Evolutionary conservation across 2,113 vertebrate genomes (phyloP).

Genomic region (Leptobrachium ailaonicum): DNA sequence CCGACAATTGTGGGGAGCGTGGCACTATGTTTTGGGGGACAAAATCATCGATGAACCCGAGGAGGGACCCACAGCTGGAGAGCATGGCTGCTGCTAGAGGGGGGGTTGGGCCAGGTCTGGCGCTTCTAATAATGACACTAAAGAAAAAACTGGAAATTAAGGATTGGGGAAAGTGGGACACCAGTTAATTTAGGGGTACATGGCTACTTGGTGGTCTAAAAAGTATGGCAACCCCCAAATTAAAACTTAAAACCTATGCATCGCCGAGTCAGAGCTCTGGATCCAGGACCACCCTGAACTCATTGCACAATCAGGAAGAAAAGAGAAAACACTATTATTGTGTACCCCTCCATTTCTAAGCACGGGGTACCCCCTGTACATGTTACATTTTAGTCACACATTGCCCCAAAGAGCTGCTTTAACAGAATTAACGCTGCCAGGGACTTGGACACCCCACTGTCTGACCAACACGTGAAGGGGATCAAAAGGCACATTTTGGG

Average conservation of each 20-base stretch:
- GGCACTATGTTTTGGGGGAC: constrained; percentile 51
- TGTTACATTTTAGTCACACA: background rate
- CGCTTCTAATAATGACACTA: constrained; percentile 46
- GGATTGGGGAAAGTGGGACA: background rate
- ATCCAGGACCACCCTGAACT: constrained; percentile 2
- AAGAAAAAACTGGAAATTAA: background rate
- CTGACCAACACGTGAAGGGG: background rate
- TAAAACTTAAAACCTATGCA: too few relatives aligned
- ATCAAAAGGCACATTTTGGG: background rate
- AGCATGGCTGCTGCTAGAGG: constrained; percentile 56
- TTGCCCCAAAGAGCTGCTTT: background rate
- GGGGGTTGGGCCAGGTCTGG: constrained; percentile 53
- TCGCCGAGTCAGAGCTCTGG: too few relatives aligned
- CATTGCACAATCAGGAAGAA: too few relatives aligned
- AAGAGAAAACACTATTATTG: too few relatives aligned
- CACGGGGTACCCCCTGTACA: background rate
- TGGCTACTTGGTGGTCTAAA: background rate
- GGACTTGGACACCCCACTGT: background rate
- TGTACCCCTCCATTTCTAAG: too few relatives aligned
- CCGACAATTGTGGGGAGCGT: constrained; percentile 75
- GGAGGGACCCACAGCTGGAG: constrained; percentile 28
- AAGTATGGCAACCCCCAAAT: background rate
- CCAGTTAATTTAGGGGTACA: background rate
- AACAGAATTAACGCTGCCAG: background rate
- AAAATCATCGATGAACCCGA: constrained; percentile 16